A percentile compares a stretch with the other conserved stretches of the same genome.
phyloP scores from a whole-genome alignment of 2,888 invertebrate genomes.

The Alentia gelatinosa region DNA sequence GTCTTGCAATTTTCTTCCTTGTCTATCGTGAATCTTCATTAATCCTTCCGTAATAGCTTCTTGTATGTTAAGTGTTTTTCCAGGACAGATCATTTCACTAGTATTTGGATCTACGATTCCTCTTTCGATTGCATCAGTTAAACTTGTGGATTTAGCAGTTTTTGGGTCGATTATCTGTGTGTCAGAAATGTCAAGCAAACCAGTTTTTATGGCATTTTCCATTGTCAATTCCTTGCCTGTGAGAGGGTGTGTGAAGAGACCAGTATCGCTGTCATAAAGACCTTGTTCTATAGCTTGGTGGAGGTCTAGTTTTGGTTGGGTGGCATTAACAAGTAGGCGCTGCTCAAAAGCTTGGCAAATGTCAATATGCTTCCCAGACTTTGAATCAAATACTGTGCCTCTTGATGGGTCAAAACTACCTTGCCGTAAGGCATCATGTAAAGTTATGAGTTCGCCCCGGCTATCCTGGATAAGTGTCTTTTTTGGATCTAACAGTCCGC shows the following conservation, averaged over 20 bases:
- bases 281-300: constrained; percentile 71
- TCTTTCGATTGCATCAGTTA: constrained; percentile 85
- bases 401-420: constrained; percentile 55
- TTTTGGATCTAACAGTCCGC: constrained; percentile 87
- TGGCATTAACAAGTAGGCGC: constrained; percentile 33
- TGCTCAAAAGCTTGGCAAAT: constrained; percentile 36
- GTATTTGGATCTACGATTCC: constrained; percentile 75
- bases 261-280: constrained; percentile 82
- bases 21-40: not conserved
- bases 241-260: constrained; percentile 91
- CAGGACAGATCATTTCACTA: not conserved
- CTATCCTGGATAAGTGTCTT: constrained; percentile 73
- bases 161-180: constrained; percentile 68
- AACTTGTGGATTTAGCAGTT: constrained; percentile 84
- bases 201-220: constrained; percentile 68
- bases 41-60: not conserved
- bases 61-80: not conserved
- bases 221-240: constrained; percentile 90
- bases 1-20: not conserved
- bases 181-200: not conserved
- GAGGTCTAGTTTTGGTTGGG: constrained; percentile 12
- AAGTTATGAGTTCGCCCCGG: not conserved
- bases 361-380: constrained; percentile 25
- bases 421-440: not conserved
- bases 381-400: constrained; percentile 16